Evolutionary conservation across 1,140 invertebrate genomes (phyloP), one percentile per base, ranked within the genome.

Genomic region (Ruditapes philippinarum): DNA sequence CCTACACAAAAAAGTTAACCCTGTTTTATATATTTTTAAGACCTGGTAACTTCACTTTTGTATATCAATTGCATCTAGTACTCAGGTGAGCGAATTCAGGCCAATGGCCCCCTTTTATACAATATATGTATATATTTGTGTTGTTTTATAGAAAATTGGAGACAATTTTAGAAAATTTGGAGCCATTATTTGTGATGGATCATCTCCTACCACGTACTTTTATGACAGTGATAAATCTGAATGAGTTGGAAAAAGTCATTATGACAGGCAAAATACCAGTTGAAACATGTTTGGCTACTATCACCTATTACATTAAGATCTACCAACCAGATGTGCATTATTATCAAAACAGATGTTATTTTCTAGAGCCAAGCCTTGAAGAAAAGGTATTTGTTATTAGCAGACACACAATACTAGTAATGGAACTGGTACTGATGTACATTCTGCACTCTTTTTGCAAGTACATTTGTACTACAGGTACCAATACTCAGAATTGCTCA

Each of bases 131-230:
- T n/a, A n/a, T n/a, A n/a, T n/a, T n/a, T n/a, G n/a, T 70, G 11
- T 36, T 28, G 7, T 70, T 70, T 70, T 70, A 19, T 33, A 70
- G 65, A 38, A 31, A 1, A 2, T 70, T 70, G 14, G 33, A 70
- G 70, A 74, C 70, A 0, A 33, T 74, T 22, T 74, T 74, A 36
- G 42, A 74, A 49, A n/a, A 25, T 1, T 22, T 80, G 51, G 22
- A 60, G 22, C 78, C 78, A 54, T 0, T 57, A 14, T 80, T 80
- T 80, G 78, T 60, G 22, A 38, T 60, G 0, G 78, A 80, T 38
- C 60, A 80, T 51, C 51, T 80, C 19, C 17, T 80, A 17, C 78
- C 78, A 1, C 45, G 78, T 36, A 60, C 78, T 9, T 80, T 80
- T 31, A 80, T 80, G 45, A 49, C 78, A 28, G 22, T 25, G 11